These are phyloP conservation scores for Leucoma salicis DNA, from an alignment of 2,888 invertebrate genomes.

Conservation along the genomic window DNA sequence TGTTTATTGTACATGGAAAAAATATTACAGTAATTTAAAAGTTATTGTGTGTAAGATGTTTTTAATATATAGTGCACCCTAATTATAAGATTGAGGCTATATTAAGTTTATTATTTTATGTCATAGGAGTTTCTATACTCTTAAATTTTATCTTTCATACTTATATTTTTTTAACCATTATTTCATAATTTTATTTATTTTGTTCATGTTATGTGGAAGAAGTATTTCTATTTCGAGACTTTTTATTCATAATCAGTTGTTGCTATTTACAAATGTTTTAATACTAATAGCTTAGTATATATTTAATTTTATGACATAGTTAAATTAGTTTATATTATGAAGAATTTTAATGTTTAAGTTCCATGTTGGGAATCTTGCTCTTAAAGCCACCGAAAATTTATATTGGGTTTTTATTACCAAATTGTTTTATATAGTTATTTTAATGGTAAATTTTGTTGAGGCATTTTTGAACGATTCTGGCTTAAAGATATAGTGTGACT, in stretches of 20 bases:
- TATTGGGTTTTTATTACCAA: slow-evolving; percentile 34
- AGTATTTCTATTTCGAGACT: slow-evolving; percentile 67
- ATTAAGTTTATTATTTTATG: slow-evolving; percentile 19
- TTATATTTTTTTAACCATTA: slow-evolving; percentile 36
- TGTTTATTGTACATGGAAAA: slow-evolving; percentile 67
- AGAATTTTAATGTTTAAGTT: slow-evolving; percentile 28
- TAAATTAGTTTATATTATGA: slow-evolving; percentile 39
- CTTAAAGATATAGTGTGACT: slow-evolving; percentile 17
- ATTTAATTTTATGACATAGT: slow-evolving; percentile 48
- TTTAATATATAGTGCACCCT: slow-evolving; percentile 36
- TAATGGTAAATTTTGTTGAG: slow-evolving; percentile 24
- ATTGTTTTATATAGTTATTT: slow-evolving; percentile 25
- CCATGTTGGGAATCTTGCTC: slow-evolving; percentile 23
- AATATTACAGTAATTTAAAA: slow-evolving; percentile 59
- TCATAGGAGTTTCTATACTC: slow-evolving; percentile 37
- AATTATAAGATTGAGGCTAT: slow-evolving; percentile 54
- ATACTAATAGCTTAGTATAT: slow-evolving; percentile 59
- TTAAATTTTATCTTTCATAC: slow-evolving; percentile 46
- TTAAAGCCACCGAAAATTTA: slow-evolving; percentile 32
- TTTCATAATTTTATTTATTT: slow-evolving; percentile 58
- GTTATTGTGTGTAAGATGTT: slow-evolving; percentile 43
- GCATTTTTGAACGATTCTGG: slow-evolving; percentile 25
- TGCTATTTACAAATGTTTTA: slow-evolving; percentile 76
- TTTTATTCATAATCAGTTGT: slow-evolving; percentile 67
- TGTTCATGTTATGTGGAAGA: slow-evolving; percentile 56